A percentile compares a stretch with the other conserved stretches of the same genome.
These are phyloP conservation scores for Pantala flavescens DNA, from an alignment of 1,140 invertebrate genomes.

Conservation along the genomic window DNA sequence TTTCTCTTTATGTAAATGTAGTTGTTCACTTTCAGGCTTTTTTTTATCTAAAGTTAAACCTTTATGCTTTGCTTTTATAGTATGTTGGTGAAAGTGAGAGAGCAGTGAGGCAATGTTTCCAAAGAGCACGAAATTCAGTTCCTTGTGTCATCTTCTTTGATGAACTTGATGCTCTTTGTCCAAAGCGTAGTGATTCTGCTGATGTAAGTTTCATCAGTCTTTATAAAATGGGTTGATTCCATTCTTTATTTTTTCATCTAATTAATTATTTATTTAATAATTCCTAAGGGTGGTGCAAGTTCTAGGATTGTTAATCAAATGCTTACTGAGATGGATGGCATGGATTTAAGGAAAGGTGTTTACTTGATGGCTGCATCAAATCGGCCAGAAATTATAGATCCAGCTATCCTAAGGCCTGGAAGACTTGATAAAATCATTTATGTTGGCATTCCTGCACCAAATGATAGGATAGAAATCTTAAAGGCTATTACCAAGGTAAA, in stretches of 20 bases:
- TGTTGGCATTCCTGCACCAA: slow-evolving; percentile 74
- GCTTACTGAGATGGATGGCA: slow-evolving; percentile 97
- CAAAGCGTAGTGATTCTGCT: slow-evolving; percentile 65
- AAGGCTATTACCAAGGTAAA: slow-evolving; percentile 78
- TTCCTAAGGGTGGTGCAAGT: slow-evolving; percentile 48
- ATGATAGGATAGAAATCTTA: slow-evolving; percentile 81
- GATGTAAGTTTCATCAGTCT: slow-evolving; percentile 37
- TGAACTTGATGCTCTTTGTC: slow-evolving; percentile 95
- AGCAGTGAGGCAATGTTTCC: slow-evolving; percentile 89
- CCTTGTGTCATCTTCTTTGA: slow-evolving; percentile 99
- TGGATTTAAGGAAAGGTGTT: slow-evolving; percentile 79
- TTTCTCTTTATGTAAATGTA: too few relatives aligned
- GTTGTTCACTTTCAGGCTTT: too few relatives aligned
- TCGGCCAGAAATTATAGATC: slow-evolving; percentile 93
- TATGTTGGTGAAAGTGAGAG: slow-evolving; percentile 99
- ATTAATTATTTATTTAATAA: too few relatives aligned
- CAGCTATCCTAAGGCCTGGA: slow-evolving; percentile 88
- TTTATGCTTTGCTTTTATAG: too few relatives aligned
- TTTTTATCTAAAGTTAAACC: too few relatives aligned
- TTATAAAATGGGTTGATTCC: slow-evolving; percentile 14
- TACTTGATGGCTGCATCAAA: slow-evolving; percentile 95
- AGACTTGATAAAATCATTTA: slow-evolving; percentile 89
- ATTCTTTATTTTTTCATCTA: slow-evolving; percentile 15
- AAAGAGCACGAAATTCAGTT: slow-evolving; percentile 83
- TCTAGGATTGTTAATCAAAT: slow-evolving; percentile 92